Base-by-base conservation (phyloP, 2,888 invertebrate species). In the Hemicrepidius hirtus region DNA sequence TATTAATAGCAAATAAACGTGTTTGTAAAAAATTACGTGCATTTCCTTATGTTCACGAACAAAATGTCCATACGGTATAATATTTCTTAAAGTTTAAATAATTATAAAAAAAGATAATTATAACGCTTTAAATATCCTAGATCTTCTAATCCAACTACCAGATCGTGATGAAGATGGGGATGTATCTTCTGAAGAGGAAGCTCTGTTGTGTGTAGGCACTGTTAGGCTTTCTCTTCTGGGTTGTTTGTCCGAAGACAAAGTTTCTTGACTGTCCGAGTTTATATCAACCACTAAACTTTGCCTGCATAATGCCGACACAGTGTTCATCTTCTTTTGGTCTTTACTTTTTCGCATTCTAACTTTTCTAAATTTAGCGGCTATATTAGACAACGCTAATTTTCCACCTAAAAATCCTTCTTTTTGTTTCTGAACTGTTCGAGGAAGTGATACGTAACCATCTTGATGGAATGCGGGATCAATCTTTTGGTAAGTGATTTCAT, bases 231-330 rank as follows among this genome's bases (percentile, higher is more conserved):
- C 77, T 63, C 71, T 75, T 55, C 65, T 57, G 12, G 12, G 6
- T 71, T 72, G 57, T 41, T 37, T 55, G 44, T 73, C 73, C 60
- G 69, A 68, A 10, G 74, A 68, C 6, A 69, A 57, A 32, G 71
- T 67, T 64, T 80, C 77, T 60, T 78, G 79, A 75, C 72, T 78
- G 68, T 62, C 72, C 0, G 66, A 7, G 62, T 78, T 78, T 40
- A 91, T 87, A 80, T 91, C 90, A 10, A 94, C 93, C 3, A 94
- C 86, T 3, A 95, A 85, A 80, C 94, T 94, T 83, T 95, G 95
- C 0, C 94, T 88, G 78, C 94, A 95, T 3, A 95, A 87, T 1
- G 91, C 88, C 0, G 94, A 91, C 0, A 95, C 89, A 0, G 93
- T 91, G 67, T 91, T 91, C 80, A 89, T 87, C 80, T 86, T 88